Evolutionary conservation across 2,888 invertebrate species (phyloP).

Genomic region (Elmis aenea): DNA sequence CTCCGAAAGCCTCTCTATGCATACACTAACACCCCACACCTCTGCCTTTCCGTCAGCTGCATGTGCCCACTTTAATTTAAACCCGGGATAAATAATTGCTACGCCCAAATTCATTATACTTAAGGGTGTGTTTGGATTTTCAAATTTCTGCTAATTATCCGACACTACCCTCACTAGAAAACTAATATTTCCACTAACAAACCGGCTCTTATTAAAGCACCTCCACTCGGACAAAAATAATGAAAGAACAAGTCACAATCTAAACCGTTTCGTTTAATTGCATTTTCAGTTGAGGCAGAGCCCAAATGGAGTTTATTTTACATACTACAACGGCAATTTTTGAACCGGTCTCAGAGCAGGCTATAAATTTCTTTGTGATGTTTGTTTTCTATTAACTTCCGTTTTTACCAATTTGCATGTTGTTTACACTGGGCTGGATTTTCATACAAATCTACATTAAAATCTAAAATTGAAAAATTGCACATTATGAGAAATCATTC

Average conservation of each 20-base stretch:
- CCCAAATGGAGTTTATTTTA: slow-evolving; percentile 16
- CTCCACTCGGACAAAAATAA: too few species aligned
- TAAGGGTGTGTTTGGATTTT: slow-evolving; percentile 26
- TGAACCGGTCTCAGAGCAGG: slow-evolving; percentile 17
- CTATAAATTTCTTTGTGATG: slow-evolving; percentile 31
- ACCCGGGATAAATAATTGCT: slow-evolving; percentile 33
- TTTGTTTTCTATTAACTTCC: slow-evolving; percentile 34
- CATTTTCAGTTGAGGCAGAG: too few species aligned
- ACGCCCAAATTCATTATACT: slow-evolving; percentile 33
- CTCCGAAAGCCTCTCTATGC: slow-evolving; percentile 29
- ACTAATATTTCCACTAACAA: too few species aligned
- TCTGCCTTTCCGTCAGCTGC: slow-evolving; percentile 31
- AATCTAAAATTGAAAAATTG: slow-evolving; percentile 34
- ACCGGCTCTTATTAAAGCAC: too few species aligned
- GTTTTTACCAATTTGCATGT: slow-evolving; percentile 34
- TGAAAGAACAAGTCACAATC: too few species aligned
- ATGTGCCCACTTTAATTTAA: slow-evolving; percentile 36
- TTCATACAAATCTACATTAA: slow-evolving; percentile 31
- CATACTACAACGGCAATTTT: slow-evolving; percentile 20
- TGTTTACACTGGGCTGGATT: slow-evolving; percentile 32
- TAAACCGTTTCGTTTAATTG: too few species aligned
- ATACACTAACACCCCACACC: slow-evolving; percentile 25
- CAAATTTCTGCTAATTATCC: slow-evolving; percentile 26
- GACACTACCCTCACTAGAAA: too few species aligned
- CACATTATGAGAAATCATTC: too few species aligned